phyloP scores from a whole-genome alignment of 2,113 vertebrate genomes.

The Odobenus rosmarus region DNA sequence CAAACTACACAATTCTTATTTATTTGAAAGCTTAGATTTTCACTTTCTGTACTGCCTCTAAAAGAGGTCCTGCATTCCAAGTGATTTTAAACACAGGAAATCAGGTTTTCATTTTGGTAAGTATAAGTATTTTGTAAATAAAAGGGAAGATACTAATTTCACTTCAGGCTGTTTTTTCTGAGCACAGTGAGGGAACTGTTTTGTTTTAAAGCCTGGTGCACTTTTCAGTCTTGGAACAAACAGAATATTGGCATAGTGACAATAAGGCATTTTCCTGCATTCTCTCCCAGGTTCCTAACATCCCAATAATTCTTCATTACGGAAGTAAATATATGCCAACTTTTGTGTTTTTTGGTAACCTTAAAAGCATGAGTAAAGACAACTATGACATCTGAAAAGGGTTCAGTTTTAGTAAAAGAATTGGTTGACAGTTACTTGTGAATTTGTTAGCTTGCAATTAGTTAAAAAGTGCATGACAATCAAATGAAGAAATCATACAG shows the following conservation, averaged over 20 bases:
- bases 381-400: neutral
- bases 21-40: neutral
- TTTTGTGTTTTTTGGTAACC: neutral
- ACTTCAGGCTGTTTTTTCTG: neutral
- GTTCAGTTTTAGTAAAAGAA: neutral
- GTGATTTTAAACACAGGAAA: neutral
- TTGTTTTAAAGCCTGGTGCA: neutral
- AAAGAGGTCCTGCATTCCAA: neutral
- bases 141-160: neutral
- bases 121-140: neutral
- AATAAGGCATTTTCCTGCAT: rapidly evolving
- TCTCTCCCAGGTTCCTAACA: neutral
- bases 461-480: neutral
- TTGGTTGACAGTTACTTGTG: neutral
- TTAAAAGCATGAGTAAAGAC: neutral
- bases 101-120: neutral
- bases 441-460: neutral
- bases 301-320: neutral
- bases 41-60: neutral
- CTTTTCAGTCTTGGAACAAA: neutral
- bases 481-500: neutral
- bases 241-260: rapidly evolving
- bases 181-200: neutral
- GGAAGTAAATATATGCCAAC: neutral
- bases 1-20: neutral